Evolutionary conservation across 2,113 vertebrate genomes (phyloP).

Genomic region (Stigmatopora argus): DNA sequence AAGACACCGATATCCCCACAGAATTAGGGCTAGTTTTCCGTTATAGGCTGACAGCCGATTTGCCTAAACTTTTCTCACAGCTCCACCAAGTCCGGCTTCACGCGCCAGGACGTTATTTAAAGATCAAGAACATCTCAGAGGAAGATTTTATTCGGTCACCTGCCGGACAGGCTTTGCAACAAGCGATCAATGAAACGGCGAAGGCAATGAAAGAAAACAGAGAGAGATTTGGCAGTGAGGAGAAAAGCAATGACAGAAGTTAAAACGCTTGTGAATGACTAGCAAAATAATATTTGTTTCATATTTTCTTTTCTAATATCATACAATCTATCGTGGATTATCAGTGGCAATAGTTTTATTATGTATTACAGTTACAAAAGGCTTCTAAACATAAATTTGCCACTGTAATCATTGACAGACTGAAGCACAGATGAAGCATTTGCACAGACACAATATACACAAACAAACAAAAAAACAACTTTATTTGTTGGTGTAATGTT

Average conservation of each 20-base stretch:
- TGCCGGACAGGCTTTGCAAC: conserved; percentile 57
- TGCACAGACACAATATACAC: too few relatives aligned
- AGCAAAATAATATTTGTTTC: background rate
- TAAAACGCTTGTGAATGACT: background rate
- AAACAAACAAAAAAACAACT: too few relatives aligned
- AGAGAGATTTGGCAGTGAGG: background rate
- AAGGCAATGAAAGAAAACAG: conserved; percentile 5
- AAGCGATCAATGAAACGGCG: conserved; percentile 58
- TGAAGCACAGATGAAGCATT: too few relatives aligned
- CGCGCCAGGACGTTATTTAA: conserved; percentile 59
- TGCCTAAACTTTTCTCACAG: conserved; percentile 72
- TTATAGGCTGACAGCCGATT: conserved; percentile 62
- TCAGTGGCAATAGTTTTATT: too few relatives aligned
- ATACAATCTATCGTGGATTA: background rate
- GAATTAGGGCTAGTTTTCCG: conserved; percentile 62
- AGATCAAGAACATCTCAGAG: conserved; percentile 62
- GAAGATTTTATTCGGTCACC: conserved; percentile 54
- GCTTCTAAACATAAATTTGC: too few relatives aligned
- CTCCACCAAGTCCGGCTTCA: conserved; percentile 67
- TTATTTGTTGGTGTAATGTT: too few relatives aligned
- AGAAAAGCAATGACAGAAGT: background rate
- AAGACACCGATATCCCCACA: conserved; percentile 61
- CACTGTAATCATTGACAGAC: too few relatives aligned
- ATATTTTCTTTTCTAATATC: background rate
- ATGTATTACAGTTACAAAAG: too few relatives aligned